phyloP scores from a whole-genome alignment of 2,797 vertebrate genomes.

The Aratinga solstitialis region DNA sequence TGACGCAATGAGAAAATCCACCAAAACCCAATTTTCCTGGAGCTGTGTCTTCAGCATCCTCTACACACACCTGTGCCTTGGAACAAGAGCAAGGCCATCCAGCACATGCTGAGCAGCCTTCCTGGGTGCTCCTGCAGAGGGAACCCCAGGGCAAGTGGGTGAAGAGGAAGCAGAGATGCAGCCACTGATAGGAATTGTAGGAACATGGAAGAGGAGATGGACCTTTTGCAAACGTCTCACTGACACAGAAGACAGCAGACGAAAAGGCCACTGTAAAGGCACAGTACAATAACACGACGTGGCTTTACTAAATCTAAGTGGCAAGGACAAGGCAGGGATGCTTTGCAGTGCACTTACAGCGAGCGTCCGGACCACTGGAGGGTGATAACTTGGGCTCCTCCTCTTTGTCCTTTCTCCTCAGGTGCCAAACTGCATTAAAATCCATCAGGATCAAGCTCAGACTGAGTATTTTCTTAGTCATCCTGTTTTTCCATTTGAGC shows the following conservation, averaged over 20 bases:
- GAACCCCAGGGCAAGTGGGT: not conserved
- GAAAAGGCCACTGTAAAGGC: not conserved
- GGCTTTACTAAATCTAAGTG: not conserved
- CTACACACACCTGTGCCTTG: not conserved
- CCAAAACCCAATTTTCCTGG: not conserved
- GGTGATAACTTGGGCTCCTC: not conserved
- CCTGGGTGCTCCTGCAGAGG: not conserved
- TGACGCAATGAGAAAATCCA: not conserved
- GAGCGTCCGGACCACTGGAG: not conserved
- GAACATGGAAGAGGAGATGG: not conserved
- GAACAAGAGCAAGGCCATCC: not conserved
- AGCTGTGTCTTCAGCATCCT: not conserved
- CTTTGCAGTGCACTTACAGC: not conserved
- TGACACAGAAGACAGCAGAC: not conserved
- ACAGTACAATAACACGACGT: accelerated
- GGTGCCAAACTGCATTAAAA: not conserved
- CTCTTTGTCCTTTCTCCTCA: not conserved
- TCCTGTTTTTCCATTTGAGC: not conserved
- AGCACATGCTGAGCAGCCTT: not conserved
- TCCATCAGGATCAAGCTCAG: not conserved
- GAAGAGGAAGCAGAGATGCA: not conserved
- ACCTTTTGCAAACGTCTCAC: accelerated
- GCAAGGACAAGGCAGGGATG: not conserved
- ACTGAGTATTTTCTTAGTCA: not conserved
- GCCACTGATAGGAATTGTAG: not conserved